A percentile compares a stretch with the other conserved stretches of the same genome.
phyloP scores from a whole-genome alignment of 2,113 vertebrate species.

The Ardeotis arabs region DNA sequence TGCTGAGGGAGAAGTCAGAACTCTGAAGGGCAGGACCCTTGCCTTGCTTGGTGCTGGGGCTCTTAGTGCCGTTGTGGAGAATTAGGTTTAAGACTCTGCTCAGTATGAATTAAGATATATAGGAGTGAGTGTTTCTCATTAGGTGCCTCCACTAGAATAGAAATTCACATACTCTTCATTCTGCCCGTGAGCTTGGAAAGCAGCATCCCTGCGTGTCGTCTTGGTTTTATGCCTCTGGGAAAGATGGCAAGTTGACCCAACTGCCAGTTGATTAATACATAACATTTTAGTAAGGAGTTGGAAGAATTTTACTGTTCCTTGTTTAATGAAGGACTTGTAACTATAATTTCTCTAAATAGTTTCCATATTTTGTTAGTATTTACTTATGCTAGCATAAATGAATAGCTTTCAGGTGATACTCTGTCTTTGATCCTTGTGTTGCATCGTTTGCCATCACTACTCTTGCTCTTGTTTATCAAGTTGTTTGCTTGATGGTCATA shows the following conservation, averaged over 20 bases:
- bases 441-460: neutral
- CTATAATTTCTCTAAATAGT: neutral
- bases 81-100: neutral
- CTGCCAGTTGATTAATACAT: neutral
- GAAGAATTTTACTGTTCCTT: neutral
- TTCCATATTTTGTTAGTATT: neutral
- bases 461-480: neutral
- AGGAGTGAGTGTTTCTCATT: neutral
- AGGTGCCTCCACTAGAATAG: neutral
- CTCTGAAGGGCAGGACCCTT: neutral
- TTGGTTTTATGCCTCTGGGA: neutral
- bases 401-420: neutral
- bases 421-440: neutral
- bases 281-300: neutral
- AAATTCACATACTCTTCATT: neutral
- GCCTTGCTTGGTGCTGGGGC: neutral
- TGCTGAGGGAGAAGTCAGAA: neutral
- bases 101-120: neutral
- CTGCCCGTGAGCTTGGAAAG: neutral
- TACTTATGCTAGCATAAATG: neutral
- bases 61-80: neutral
- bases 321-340: neutral
- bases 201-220: accelerated
- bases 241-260: neutral
- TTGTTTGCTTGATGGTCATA: neutral